Evolutionary conservation across 2,888 invertebrate species (phyloP).

Genomic region (Caenorhabditis sinica): DNA sequence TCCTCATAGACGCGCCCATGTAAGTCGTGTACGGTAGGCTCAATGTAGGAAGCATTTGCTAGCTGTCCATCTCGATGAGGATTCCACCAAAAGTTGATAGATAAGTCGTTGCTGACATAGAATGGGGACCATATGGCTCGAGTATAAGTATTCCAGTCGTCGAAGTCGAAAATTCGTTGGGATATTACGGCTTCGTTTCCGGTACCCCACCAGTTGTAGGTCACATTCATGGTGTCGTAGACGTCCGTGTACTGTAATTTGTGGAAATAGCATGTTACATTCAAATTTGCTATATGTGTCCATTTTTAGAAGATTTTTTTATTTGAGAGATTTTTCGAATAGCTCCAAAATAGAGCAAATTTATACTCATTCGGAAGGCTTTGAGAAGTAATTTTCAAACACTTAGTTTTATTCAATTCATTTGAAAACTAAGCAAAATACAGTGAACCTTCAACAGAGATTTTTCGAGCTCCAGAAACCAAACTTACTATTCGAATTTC

Average conservation of each 20-base stretch:
- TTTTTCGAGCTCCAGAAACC: no score
- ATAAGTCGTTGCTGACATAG: constrained; percentile 88
- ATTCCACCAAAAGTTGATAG: constrained; percentile 83
- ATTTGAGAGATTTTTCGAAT: background rate
- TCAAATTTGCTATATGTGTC: no score
- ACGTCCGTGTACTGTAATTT: constrained; percentile 70
- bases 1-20: constrained; percentile 81
- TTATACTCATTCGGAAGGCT: no score
- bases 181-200: constrained; percentile 88
- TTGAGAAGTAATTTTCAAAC: no score
- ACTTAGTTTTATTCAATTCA: no score
- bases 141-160: constrained; percentile 99
- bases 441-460: no score
- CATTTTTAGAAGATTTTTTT: no score
- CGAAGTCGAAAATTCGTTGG: constrained; percentile 86
- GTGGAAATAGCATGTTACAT: constrained; percentile 13
- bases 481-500: no score
- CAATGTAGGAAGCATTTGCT: constrained; percentile 70
- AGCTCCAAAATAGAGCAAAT: no score
- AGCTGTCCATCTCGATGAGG: constrained; percentile 79
- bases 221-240: constrained; percentile 89
- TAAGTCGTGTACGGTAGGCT: constrained; percentile 79
- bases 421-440: no score
- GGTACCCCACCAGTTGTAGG: constrained; percentile 98
- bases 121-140: constrained; percentile 94